A percentile compares a stretch with the other conserved stretches of the same genome.
These are phyloP conservation scores for Macquaria australasica DNA, from an alignment of 2,113 vertebrate genomes.

Conservation along the genomic window DNA sequence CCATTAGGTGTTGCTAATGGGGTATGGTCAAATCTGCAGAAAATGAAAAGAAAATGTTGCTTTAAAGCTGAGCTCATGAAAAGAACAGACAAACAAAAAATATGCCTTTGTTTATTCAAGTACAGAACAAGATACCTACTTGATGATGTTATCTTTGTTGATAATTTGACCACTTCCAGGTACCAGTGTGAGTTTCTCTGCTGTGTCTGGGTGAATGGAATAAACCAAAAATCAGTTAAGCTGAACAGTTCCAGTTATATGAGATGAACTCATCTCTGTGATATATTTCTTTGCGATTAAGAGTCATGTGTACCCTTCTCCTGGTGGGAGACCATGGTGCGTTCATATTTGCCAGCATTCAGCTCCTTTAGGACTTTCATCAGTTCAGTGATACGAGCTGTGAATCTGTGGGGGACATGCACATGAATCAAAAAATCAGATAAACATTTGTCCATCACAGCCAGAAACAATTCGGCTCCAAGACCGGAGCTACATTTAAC, in stretches of 20 bases:
- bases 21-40: conserved; percentile 93
- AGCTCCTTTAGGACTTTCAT: conserved; percentile 96
- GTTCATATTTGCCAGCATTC: conserved; percentile 94
- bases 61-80: background rate
- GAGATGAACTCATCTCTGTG: background rate
- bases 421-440: background rate
- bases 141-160: conserved; percentile 93
- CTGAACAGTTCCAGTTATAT: background rate
- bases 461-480: too few species aligned
- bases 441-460: background rate
- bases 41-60: background rate
- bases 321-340: conserved; percentile 93
- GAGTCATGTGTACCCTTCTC: conserved; percentile 86
- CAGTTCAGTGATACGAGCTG: conserved; percentile 95
- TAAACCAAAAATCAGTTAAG: background rate
- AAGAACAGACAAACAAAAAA: background rate
- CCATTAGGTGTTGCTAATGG: conserved; percentile 96
- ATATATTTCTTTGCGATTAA: background rate
- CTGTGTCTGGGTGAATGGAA: conserved; percentile 54
- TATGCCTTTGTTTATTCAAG: background rate
- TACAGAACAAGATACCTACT: conserved; percentile 82
- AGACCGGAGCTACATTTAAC: too few species aligned
- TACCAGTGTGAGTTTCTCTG: conserved; percentile 82
- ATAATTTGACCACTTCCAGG: conserved; percentile 93
- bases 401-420: conserved; percentile 86